A percentile compares a stretch with the other conserved stretches of the same genome.
Evolutionary conservation across 2,113 vertebrate species (phyloP).

Genomic region (Noturus placidus): DNA sequence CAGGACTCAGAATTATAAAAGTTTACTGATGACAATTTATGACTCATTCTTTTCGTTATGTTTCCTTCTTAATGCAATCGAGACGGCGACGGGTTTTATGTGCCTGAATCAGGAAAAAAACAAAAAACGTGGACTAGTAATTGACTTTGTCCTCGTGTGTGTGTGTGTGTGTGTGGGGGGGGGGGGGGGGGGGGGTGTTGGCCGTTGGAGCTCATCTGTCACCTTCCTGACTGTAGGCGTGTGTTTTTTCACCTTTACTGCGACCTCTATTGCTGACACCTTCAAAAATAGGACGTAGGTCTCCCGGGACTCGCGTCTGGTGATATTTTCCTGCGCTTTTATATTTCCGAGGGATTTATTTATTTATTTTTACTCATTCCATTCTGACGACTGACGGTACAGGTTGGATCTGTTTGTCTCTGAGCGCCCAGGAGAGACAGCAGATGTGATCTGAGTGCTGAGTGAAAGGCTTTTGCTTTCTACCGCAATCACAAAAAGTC

Average conservation of each 20-base stretch:
- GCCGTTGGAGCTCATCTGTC: background rate
- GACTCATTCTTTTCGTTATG: conserved; percentile 16
- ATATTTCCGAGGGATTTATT: background rate
- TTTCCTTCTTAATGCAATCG: background rate
- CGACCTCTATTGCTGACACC: conserved; percentile 24
- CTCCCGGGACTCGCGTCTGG: conserved; percentile 14
- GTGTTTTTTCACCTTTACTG: conserved; percentile 31
- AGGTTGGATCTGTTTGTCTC: conserved; percentile 27
- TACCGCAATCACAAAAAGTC: background rate
- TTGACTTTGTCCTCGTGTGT: background rate
- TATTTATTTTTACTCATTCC: conserved; percentile 11
- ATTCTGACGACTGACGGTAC: conserved; percentile 20
- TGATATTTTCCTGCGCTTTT: conserved; percentile 38
- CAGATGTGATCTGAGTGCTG: conserved; percentile 41
- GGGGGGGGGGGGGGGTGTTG: background rate
- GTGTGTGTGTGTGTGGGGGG: background rate
- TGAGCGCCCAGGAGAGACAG: conserved; percentile 23
- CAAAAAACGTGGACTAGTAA: background rate
- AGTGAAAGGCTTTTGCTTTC: conserved; percentile 29
- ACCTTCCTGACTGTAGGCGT: conserved; percentile 22
- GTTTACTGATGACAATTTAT: conserved; percentile 32
- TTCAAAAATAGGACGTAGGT: conserved; percentile 8
- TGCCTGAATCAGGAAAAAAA: background rate
- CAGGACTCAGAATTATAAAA: conserved; percentile 31
- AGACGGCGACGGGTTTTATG: background rate